A percentile compares a stretch with the other conserved stretches of the same genome.
Evolutionary conservation across 1,140 invertebrate species (phyloP).

Genomic region (Latrodectus geometricus): DNA sequence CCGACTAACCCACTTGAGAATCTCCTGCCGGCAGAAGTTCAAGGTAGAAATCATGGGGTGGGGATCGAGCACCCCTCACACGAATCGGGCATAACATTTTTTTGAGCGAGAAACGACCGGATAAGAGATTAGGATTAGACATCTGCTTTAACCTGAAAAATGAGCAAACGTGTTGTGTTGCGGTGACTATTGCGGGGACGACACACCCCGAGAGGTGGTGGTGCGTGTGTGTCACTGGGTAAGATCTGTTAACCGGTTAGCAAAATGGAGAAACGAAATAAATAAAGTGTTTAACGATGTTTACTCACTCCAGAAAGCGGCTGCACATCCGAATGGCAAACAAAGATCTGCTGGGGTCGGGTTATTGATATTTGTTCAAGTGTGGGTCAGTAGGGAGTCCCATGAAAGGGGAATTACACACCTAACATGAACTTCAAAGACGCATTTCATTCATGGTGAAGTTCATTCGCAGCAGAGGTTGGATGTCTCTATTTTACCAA

Average conservation of each 20-base stretch:
- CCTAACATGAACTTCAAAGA: constrained; percentile 19
- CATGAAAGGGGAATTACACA: constrained; percentile 43
- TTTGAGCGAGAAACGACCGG: constrained; percentile 24
- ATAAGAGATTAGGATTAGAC: constrained; percentile 34
- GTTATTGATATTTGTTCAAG: constrained; percentile 37
- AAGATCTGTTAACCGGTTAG: constrained; percentile 9
- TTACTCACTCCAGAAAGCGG: constrained; percentile 5
- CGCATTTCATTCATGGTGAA: constrained; percentile 11
- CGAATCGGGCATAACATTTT: constrained; percentile 4
- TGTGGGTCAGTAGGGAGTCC: constrained; percentile 48
- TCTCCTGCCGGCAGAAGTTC: constrained; percentile 24
- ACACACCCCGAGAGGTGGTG: too few relatives aligned
- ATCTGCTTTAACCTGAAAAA: constrained; percentile 8
- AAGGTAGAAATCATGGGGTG: constrained; percentile 25
- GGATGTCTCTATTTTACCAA: constrained; percentile 15
- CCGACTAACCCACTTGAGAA: constrained; percentile 56
- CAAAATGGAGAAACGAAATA: not conserved
- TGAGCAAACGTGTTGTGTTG: constrained; percentile 23
- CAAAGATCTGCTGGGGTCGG: constrained; percentile 5
- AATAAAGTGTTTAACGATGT: constrained; percentile 41
- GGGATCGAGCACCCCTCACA: not conserved
- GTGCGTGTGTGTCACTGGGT: constrained; percentile 57
- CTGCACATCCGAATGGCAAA: not conserved
- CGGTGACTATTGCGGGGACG: not conserved
- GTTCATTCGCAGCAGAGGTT: constrained; percentile 3